Base-by-base conservation (phyloP, 1,140 invertebrate genomes). In the Drosophila asahinai region DNA sequence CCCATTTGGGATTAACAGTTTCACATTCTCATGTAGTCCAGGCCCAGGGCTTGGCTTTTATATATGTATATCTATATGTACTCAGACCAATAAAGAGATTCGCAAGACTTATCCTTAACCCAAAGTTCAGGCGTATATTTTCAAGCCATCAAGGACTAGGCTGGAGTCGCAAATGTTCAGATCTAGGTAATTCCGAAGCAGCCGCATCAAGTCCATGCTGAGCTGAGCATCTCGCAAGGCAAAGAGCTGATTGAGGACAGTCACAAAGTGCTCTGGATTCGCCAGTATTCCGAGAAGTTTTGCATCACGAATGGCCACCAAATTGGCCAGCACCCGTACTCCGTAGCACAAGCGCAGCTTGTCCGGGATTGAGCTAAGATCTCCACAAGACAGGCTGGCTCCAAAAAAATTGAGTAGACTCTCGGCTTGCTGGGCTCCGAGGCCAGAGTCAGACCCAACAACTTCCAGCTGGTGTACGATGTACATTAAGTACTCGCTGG, bases 281-380 rank as follows among this genome's bases (percentile, higher is more conserved):
- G 55, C 55, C 5, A 74, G 17, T 0, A 9, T 0, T n/a, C 67
- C 67, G 0, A 73, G 30, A 0, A 80, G 12, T 14, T 66, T 36
- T 4, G 72, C 27, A 11, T 52, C 19, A 0, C 40, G 54, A 11
- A 12, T 9, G 14, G 72, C 82, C 36, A 86, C 57, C 3, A 91
- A 12, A 64, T 92, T 92, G n/a, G 67, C 27, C 5, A 92, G 33
- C 3, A 92, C 62, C 0, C 82, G 82, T 2, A 92, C 49, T 7
- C 75, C 71, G 55, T 90, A 92, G 2, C 74, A n/a, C 0, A 79
- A 22, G n/a, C 45, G 42, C 14, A 89, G 8, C 2, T 57, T 55
- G 3, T 70, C 43, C 1, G 48, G 8, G 4, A 27, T 6, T 19
- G 45, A 14, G 15, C 5, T 57, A 40, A 43, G n/a, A 5, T 58